Evolutionary conservation across 2,888 invertebrate genomes (phyloP).

Genomic region (Petrolisthes manimaculis): DNA sequence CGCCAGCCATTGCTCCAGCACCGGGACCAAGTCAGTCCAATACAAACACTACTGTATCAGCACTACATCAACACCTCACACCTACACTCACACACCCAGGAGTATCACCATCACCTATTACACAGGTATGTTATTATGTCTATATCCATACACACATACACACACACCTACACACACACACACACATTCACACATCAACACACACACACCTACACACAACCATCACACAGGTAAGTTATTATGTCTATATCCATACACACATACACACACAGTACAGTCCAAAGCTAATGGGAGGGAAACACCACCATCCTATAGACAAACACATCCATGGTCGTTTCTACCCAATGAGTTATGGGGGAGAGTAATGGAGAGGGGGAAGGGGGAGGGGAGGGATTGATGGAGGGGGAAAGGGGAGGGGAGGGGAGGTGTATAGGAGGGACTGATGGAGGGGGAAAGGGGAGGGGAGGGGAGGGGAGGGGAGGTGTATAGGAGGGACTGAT

Average conservation of each 20-base stretch:
- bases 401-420: background rate
- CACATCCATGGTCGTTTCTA: too few species aligned
- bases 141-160: background rate
- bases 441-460: background rate
- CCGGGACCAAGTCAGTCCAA: conserved; percentile 53
- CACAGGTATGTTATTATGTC: conserved; percentile 39
- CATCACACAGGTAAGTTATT: conserved; percentile 55
- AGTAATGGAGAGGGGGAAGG: background rate
- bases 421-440: too few species aligned
- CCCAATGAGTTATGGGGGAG: background rate
- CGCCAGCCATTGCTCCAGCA: conserved; percentile 63
- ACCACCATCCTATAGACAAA: too few species aligned
- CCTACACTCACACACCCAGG: conserved; percentile 59
- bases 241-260: background rate
- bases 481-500: too few species aligned
- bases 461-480: background rate
- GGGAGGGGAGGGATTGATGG: background rate
- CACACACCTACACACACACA: too few species aligned
- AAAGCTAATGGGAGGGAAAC: too few species aligned
- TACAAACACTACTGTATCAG: conserved; percentile 58
- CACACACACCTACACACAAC: conserved; percentile 50
- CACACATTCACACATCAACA: too few species aligned
- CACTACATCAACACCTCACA: conserved; percentile 56
- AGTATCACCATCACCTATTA: conserved; percentile 63
- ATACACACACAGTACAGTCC: background rate